phyloP scores from a whole-genome alignment of 1,140 invertebrate genomes.

The Nephotettix cincticeps region DNA sequence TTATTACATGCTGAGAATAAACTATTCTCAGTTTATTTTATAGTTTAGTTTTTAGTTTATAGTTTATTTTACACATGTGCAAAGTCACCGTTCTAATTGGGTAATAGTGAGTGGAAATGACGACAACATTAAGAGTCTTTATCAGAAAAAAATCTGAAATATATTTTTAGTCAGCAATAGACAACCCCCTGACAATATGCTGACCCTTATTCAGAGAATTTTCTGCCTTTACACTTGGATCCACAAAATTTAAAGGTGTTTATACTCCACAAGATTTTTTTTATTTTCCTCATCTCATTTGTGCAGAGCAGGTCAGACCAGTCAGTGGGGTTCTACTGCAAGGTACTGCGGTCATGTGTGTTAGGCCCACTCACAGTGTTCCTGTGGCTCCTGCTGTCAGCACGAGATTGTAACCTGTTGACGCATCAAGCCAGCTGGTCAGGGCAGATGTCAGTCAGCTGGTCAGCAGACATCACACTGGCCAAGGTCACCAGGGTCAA shows the following conservation, averaged over 20 bases:
- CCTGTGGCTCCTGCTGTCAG: slow-evolving; percentile 48
- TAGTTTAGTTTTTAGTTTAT: too few relatives aligned
- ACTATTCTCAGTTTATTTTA: too few relatives aligned
- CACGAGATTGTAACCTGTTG: slow-evolving; percentile 39
- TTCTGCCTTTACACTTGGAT: not conserved
- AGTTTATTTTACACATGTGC: too few relatives aligned
- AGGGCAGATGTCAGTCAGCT: slow-evolving; percentile 43
- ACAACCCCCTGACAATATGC: not conserved
- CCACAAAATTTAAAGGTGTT: not conserved
- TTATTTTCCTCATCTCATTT: too few relatives aligned
- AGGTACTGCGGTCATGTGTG: slow-evolving; percentile 49
- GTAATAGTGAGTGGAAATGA: too few relatives aligned
- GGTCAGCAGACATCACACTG: slow-evolving; percentile 52
- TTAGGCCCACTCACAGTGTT: slow-evolving; percentile 55
- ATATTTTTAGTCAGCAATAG: too few relatives aligned
- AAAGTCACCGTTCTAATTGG: too few relatives aligned
- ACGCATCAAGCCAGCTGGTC: slow-evolving; percentile 33
- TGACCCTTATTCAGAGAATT: not conserved
- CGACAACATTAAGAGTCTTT: too few relatives aligned
- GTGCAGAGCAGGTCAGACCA: not conserved
- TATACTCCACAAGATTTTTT: too few relatives aligned
- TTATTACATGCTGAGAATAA: too few relatives aligned
- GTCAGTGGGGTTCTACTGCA: slow-evolving; percentile 24
- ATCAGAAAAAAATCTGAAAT: too few relatives aligned
- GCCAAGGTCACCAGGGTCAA: slow-evolving; percentile 45